Conservation (phyloP, 2,113 vertebrate species). For the Salvelinus alpinus region DNA sequence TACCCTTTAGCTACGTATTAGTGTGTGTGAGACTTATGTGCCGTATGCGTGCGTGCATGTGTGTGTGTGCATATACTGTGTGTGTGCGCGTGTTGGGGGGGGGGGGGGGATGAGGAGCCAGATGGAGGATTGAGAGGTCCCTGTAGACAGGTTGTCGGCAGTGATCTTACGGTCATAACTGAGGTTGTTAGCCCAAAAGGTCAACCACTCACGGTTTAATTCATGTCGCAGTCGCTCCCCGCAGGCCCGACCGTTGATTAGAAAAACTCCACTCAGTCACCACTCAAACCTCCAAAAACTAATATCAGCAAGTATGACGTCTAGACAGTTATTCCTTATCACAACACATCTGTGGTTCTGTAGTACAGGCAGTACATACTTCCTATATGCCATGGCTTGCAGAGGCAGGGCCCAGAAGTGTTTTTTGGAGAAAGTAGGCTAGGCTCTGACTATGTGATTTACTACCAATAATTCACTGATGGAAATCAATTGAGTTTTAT, state of each 20-base stretch:
- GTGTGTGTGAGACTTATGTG: no score
- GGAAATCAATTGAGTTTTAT: not conserved
- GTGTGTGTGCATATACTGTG: conserved; percentile 24
- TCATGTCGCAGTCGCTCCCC: not conserved
- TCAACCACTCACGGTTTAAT: conserved; percentile 21
- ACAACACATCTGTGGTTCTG: not conserved
- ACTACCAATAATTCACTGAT: not conserved
- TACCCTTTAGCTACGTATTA: no score
- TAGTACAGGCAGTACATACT: not conserved
- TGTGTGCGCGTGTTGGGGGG: conserved; percentile 23
- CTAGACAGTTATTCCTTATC: not conserved
- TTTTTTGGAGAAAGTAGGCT: not conserved
- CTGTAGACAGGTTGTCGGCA: conserved; percentile 8
- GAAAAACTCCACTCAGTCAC: not conserved
- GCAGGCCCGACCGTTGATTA: conserved; percentile 9
- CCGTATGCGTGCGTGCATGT: no score
- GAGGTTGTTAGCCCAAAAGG: conserved; percentile 13
- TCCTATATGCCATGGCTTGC: not conserved
- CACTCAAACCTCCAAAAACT: not conserved
- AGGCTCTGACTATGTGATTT: not conserved
- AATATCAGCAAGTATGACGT: not conserved
- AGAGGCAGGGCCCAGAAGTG: not conserved
- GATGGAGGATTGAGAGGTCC: conserved; percentile 1
- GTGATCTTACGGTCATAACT: conserved; percentile 1
- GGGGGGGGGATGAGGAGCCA: conserved; percentile 1